Evolutionary conservation across 2,113 vertebrate species (phyloP).

Genomic region (Tringa solitaria): DNA sequence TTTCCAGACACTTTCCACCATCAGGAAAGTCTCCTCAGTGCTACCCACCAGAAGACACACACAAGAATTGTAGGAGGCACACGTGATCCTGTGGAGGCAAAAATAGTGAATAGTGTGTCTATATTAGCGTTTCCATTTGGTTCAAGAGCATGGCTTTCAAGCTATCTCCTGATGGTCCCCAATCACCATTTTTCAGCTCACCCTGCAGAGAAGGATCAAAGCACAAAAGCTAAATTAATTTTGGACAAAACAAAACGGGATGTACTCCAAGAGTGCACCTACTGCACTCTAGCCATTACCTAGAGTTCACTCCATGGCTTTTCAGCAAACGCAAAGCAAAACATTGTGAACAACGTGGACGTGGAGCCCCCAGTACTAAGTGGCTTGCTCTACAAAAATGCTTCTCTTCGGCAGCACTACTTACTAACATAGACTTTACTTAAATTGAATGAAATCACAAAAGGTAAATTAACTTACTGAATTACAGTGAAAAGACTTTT

Average conservation of each 20-base stretch:
- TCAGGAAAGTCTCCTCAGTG: neutral
- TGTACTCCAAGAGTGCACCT: neutral
- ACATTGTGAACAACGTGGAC: neutral
- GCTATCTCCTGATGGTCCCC: neutral
- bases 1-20: neutral
- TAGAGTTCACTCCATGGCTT: neutral
- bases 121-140: neutral
- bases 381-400: neutral
- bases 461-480: neutral
- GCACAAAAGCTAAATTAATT: neutral
- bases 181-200: neutral
- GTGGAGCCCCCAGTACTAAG: neutral
- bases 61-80: neutral
- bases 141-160: neutral
- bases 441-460: neutral
- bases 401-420: neutral
- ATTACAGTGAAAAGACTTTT: neutral
- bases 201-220: neutral
- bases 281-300: neutral
- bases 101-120: fast-evolving
- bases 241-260: neutral
- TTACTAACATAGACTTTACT: neutral
- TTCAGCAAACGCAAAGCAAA: neutral
- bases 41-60: neutral
- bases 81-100: neutral